Base-by-base conservation (phyloP, 2,888 invertebrate genomes). In the Drosophila fulvimacula region DNA sequence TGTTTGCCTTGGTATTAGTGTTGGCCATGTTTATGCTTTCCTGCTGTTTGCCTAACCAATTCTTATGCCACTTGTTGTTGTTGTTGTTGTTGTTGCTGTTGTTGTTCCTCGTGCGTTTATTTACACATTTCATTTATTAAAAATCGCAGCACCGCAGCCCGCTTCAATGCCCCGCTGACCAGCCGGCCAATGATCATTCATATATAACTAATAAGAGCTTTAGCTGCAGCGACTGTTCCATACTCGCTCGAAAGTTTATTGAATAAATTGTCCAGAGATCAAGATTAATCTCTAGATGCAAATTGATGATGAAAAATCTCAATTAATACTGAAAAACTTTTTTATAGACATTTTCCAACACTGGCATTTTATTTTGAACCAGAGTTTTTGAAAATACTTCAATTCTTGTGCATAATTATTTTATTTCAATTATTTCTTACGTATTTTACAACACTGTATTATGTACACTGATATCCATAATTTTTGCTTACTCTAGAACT, bases 101-200 rank as follows among this genome's bases (percentile, higher is more conserved):
- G 21, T 55, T 65, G 52, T 41, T 46, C 3, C 44, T 46, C 30
- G 56, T 53, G 62, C 69, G 82, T 81, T 82, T 82, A 88, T 82
- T 83, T 86, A 83, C 82, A 83, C 82, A 86, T 86, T 88, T 88
- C 86, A 82, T 82, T 82, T 83, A 83, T 88, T 88, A 69, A 88
- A 83, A 86, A 80, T 76, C 80, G 42, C 62, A 70, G 79, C 65
- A 30, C 46, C 55, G 58, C 11, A 5, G 11, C 11, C 58, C 27
- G 13, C 21, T 36, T 11, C 13, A 32, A 10, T 9, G 4, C 11
- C n/a, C 4, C n/a, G 30, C 30, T n/a, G 5, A 41, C 56, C 55
- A 3, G 13, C 61, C 77, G 62, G 68, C 21, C 69, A 59, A 58
- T 64, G 73, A 2, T 19, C 79, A 75, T 82, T 19, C 79, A 75